Evolutionary conservation across 2,113 vertebrate species (phyloP).

Genomic region (Balaeniceps rex): DNA sequence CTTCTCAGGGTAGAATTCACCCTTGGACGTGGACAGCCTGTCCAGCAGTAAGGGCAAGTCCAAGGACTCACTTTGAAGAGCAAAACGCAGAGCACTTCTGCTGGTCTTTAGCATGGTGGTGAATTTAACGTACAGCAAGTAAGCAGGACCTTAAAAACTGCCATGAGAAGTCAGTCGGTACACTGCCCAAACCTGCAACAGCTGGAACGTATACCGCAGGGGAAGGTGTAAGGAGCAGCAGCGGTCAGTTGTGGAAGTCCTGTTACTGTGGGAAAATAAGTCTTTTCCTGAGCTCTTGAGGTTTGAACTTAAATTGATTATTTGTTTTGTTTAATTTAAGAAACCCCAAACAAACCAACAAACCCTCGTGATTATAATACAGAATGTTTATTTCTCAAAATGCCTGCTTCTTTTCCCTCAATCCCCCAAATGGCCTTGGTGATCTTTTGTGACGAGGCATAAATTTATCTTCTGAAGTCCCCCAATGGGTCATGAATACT

Average conservation of each 20-base stretch:
- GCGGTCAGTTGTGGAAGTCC: not conserved
- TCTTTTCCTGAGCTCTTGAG: not conserved
- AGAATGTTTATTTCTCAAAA: not conserved
- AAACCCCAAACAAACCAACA: not conserved
- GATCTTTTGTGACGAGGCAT: not conserved
- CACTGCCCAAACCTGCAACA: not conserved
- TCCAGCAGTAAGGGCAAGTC: not conserved
- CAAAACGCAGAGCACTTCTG: not conserved
- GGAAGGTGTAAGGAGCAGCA: not conserved
- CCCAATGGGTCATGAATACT: not conserved
- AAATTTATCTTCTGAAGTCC: not conserved
- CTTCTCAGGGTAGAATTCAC: not conserved
- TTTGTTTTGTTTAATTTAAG: not conserved
- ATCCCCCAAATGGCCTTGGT: not conserved
- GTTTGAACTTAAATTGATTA: not conserved
- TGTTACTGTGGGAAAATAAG: not conserved
- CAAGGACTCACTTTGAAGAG: not conserved
- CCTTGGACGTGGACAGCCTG: not conserved
- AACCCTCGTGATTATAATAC: not conserved
- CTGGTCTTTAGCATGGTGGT: not conserved
- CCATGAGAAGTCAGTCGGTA: not conserved
- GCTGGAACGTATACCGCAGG: accelerated
- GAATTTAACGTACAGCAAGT: not conserved
- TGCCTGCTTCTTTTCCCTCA: not conserved
- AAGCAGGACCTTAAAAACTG: not conserved